phyloP scores from a whole-genome alignment of 2,113 vertebrate genomes.

The Amphiprion percula region DNA sequence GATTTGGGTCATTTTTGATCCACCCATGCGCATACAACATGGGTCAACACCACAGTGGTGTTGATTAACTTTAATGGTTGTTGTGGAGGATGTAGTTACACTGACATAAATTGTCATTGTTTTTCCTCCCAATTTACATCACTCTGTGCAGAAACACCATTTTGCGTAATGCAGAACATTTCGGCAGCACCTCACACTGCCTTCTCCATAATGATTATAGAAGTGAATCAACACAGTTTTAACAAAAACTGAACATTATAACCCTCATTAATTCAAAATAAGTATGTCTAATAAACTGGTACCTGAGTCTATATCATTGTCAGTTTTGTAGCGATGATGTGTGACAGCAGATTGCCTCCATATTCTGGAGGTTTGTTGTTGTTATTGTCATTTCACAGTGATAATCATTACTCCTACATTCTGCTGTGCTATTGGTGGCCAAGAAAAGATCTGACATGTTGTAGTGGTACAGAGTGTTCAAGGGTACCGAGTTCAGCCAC shows the following conservation, averaged over 20 bases:
- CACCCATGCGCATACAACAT: too few relatives aligned
- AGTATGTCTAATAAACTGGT: neutral
- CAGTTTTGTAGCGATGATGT: neutral
- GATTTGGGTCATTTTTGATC: too few relatives aligned
- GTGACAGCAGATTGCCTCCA: neutral
- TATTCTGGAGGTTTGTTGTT: neutral
- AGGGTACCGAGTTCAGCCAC: slow-evolving; percentile 3
- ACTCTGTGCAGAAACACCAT: neutral
- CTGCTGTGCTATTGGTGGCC: slow-evolving; percentile 8
- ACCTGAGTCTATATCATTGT: neutral
- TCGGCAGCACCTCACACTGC: neutral
- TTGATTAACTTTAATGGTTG: neutral
- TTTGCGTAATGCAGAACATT: neutral
- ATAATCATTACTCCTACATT: slow-evolving; percentile 7
- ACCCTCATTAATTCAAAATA: neutral
- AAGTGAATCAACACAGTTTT: neutral
- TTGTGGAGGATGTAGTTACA: neutral
- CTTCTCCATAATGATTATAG: neutral
- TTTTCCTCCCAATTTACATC: neutral
- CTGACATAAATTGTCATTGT: neutral
- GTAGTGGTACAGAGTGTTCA: neutral
- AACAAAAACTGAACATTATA: neutral
- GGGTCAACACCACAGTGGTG: neutral
- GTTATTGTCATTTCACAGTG: neutral
- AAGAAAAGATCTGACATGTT: neutral